phyloP scores from a whole-genome alignment of 30 jellyfish, hydroid and myxozoan species.

The Cassiopea andromeda region DNA sequence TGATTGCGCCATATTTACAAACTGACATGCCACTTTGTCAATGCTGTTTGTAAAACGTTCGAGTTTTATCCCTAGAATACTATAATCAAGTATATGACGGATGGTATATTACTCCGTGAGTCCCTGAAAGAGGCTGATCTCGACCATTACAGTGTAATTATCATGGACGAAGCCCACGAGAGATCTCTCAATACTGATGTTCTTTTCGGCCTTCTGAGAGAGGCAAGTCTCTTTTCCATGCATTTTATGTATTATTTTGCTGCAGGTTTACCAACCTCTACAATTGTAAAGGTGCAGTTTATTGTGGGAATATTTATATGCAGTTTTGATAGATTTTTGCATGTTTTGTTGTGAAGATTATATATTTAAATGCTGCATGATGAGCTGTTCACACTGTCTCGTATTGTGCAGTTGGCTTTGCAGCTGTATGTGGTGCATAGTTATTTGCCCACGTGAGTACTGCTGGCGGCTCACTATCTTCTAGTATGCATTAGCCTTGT shows the following conservation, averaged over 20 bases:
- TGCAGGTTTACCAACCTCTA: background rate
- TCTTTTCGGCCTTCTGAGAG: constrained; percentile 94
- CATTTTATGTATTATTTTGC: background rate
- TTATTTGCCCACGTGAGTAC: too few species aligned
- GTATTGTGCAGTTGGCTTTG: too few species aligned
- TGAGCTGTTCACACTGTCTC: too few species aligned
- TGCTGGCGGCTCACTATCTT: too few species aligned
- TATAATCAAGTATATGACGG: constrained; percentile 96
- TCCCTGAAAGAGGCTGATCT: constrained; percentile 89
- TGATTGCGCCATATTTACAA: background rate
- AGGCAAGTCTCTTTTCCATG: constrained; percentile 42
- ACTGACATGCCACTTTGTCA: background rate
- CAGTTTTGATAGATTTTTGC: too few species aligned
- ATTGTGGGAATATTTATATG: too few species aligned
- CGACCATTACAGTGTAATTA: constrained; percentile 93
- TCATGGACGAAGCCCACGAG: constrained; percentile 99
- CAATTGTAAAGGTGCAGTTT: too few species aligned
- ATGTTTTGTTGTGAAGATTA: too few species aligned
- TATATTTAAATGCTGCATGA: too few species aligned
- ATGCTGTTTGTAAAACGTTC: background rate
- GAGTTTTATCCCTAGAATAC: constrained; percentile 59
- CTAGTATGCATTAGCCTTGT: too few species aligned
- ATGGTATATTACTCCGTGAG: constrained; percentile 96
- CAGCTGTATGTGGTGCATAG: too few species aligned
- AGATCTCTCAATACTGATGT: constrained; percentile 98